Evolutionary conservation across 1,140 invertebrate species (phyloP).

Genomic region (Antheraea pernyi): DNA sequence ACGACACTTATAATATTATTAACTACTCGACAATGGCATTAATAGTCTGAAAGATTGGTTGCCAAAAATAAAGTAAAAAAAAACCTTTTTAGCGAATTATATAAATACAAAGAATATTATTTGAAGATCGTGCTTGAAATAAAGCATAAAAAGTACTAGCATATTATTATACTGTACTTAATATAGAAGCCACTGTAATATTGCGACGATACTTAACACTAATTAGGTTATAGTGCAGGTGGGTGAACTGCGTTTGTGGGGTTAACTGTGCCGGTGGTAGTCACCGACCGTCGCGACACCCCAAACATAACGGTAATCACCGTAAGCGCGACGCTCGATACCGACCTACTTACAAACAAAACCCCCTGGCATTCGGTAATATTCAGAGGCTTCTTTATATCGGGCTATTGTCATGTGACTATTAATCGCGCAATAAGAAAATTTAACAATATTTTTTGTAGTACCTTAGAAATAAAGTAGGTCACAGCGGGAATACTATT

Average conservation of each 20-base stretch:
- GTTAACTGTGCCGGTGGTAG: background rate
- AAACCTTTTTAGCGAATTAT: too few relatives aligned
- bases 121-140: too few relatives aligned
- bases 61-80: too few relatives aligned
- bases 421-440: background rate
- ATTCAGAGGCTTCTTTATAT: background rate
- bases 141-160: too few relatives aligned
- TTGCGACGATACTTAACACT: background rate
- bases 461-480: too few relatives aligned
- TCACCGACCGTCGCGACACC: background rate
- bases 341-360: constrained; percentile 2
- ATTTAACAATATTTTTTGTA: background rate
- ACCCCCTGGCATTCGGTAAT: background rate
- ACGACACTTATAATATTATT: too few relatives aligned
- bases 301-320: background rate
- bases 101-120: too few relatives aligned
- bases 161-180: background rate
- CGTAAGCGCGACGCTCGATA: background rate
- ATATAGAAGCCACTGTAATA: background rate
- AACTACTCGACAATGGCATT: too few relatives aligned
- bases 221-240: background rate
- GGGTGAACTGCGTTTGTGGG: background rate
- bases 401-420: background rate
- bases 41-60: too few relatives aligned
- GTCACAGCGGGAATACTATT: too few relatives aligned